Evolutionary conservation across 1,140 invertebrate species (phyloP), one percentile per base, ranked within the genome.

Genomic region (Zaprionus nigranus): DNA sequence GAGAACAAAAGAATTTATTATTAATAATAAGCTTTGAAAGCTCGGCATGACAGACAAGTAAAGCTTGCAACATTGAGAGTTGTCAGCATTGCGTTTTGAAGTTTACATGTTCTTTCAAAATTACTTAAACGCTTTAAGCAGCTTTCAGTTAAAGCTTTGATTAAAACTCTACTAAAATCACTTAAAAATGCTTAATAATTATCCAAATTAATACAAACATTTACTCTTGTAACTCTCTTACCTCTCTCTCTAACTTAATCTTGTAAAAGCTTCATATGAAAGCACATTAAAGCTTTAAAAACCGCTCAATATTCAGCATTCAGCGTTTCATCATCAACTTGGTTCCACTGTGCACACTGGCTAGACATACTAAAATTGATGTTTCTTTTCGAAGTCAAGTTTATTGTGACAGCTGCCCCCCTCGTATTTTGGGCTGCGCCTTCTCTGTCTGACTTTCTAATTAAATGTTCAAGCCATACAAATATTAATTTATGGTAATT

Each of bases 401-500:
- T 82, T 68, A 71, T 71, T 69, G 70, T 71, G 75, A 83, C 26
- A 70, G 81, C 58, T 59, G 63, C 53, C 40, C 60, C 53, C 46
- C 20, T 30, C n/a, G 22, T 28, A 24, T 65, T 49, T 58, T 28
- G 62, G 62, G 51, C 43, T 69, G 46, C 20, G 20, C 28, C 68
- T 46, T 38, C 40, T 9, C 40, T 73, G 83, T 80, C 84, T 86
- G 83, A 69, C 57, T 60, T 64, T 78, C 81, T 87, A 87, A 88
- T 87, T 87, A 87, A 87, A 71, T 82, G 82, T 38, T 83, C 58
- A 62, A 17, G 62, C 64, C 40, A n/a, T 17, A 83, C 67, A 79
- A 79, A 78, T 88, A 80, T 83, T 88, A 87, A 88, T 87, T 87
- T 88, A 88, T 87, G 83, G 81, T 87, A 87, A 87, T 87, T 87